Conservation (phyloP, 2,797 vertebrate species). For the Podarcis siculus region DNA sequence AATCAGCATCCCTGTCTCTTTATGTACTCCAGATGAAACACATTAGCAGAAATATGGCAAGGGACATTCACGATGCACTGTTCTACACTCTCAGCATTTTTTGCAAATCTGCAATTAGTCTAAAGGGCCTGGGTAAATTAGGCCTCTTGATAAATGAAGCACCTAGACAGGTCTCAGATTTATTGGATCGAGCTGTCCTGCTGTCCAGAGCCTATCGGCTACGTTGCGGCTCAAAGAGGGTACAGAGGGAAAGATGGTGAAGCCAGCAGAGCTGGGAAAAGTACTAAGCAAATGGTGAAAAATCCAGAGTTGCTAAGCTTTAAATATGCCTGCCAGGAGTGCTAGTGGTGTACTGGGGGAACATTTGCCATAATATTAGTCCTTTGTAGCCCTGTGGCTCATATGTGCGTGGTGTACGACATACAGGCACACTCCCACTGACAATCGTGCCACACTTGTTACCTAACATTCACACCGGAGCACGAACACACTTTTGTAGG, state of each 20-base stretch:
- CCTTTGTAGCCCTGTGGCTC: neutral
- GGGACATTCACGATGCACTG: conserved; percentile 89
- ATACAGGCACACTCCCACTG: neutral
- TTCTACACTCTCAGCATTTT: conserved; percentile 99
- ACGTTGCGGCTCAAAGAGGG: conserved; percentile 65
- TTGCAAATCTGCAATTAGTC: conserved; percentile 99
- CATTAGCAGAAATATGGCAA: conserved; percentile 96
- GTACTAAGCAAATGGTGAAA: conserved; percentile 63
- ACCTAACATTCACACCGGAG: neutral
- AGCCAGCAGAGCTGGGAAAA: conserved; percentile 63
- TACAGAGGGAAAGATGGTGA: conserved; percentile 62
- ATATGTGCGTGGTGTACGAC: neutral
- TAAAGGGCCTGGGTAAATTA: conserved; percentile 99
- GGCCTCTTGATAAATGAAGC: conserved; percentile 99
- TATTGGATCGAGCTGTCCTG: conserved; percentile 83
- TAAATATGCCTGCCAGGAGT: conserved; percentile 67
- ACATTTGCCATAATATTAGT: conserved; percentile 48
- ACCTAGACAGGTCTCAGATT: conserved; percentile 92
- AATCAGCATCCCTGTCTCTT: conserved; percentile 88
- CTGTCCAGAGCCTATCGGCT: conserved; percentile 79
- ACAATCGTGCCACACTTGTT: neutral
- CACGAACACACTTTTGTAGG: neutral
- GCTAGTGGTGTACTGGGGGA: conserved; percentile 49
- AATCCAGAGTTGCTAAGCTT: conserved; percentile 55
- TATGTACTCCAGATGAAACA: conserved; percentile 96